phyloP scores from a whole-genome alignment of 2,797 vertebrate species.

The Prionace glauca region DNA sequence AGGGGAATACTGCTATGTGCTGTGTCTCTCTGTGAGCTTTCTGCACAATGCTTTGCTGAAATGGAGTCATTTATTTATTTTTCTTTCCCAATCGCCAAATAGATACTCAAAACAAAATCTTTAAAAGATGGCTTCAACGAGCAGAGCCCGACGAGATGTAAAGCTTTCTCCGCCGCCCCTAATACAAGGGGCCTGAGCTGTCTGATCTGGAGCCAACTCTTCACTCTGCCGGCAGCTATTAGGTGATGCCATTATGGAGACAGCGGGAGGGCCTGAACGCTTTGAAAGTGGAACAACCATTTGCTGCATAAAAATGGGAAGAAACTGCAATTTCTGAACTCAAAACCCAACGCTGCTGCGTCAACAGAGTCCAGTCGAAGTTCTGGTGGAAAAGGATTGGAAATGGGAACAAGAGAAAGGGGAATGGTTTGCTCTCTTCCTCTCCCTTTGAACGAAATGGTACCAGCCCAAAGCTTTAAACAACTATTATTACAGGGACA shows the following conservation, averaged over 20 bases:
- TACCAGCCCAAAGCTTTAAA: constrained; percentile 53
- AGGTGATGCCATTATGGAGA: constrained; percentile 63
- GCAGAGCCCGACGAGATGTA: constrained; percentile 49
- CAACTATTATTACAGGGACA: constrained; percentile 56
- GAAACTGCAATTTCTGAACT: background rate
- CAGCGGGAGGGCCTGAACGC: constrained; percentile 43
- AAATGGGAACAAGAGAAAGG: background rate
- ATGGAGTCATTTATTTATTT: constrained; percentile 47
- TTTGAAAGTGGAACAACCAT: background rate
- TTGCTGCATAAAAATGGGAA: background rate
- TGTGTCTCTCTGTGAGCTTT: background rate
- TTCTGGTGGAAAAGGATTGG: background rate
- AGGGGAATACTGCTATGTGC: constrained; percentile 7
- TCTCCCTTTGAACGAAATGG: constrained; percentile 41
- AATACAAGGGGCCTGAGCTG: constrained; percentile 51
- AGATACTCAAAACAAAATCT: constrained; percentile 55
- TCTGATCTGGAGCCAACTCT: constrained; percentile 69
- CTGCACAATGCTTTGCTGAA: background rate
- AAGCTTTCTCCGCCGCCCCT: constrained; percentile 50
- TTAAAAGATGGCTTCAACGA: constrained; percentile 59
- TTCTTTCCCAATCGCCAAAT: constrained; percentile 46
- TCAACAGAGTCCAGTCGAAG: background rate
- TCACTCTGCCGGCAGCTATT: constrained; percentile 64
- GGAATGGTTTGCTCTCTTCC: constrained; percentile 37
- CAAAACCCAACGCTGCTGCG: background rate